These are phyloP conservation scores for Forbesichthys papilliferus DNA, from an alignment of 2,113 vertebrate genomes.

Conservation along the genomic window DNA sequence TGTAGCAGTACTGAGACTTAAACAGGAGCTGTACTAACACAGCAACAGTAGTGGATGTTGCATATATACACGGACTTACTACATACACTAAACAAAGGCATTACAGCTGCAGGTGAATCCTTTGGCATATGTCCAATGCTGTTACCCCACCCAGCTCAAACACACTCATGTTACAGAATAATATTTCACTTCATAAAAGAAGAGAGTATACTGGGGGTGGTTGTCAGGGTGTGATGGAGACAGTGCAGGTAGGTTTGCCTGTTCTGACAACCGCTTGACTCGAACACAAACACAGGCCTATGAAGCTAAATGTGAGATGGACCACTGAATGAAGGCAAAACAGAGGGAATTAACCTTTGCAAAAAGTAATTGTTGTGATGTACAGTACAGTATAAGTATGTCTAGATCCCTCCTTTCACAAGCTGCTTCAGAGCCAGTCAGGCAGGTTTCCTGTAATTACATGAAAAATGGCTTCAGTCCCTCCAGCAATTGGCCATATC, in stretches of 20 bases:
- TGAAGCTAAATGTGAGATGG: neutral
- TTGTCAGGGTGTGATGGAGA: neutral
- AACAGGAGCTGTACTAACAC: conserved; percentile 14
- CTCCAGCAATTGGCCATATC: conserved; percentile 65
- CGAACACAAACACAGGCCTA: neutral
- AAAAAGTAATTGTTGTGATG: conserved; percentile 31
- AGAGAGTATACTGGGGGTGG: neutral
- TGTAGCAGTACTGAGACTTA: conserved; percentile 25
- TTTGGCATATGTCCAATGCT: neutral
- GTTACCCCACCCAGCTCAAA: neutral
- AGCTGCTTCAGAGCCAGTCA: conserved; percentile 69
- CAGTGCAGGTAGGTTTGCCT: neutral
- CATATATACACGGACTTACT: neutral
- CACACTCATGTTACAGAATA: neutral
- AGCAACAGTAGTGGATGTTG: neutral
- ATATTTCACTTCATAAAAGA: neutral
- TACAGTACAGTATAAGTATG: conserved; percentile 43
- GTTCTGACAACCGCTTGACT: conserved; percentile 9
- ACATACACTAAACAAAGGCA: neutral
- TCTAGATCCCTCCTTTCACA: conserved; percentile 52
- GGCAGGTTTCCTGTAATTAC: conserved; percentile 79
- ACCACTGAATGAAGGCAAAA: conserved; percentile 29
- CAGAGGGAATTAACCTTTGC: conserved; percentile 19
- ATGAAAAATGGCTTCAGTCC: conserved; percentile 74
- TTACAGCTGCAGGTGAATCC: neutral